Base-by-base conservation (phyloP, 2,888 invertebrate species). In the Diogma glabrata region DNA sequence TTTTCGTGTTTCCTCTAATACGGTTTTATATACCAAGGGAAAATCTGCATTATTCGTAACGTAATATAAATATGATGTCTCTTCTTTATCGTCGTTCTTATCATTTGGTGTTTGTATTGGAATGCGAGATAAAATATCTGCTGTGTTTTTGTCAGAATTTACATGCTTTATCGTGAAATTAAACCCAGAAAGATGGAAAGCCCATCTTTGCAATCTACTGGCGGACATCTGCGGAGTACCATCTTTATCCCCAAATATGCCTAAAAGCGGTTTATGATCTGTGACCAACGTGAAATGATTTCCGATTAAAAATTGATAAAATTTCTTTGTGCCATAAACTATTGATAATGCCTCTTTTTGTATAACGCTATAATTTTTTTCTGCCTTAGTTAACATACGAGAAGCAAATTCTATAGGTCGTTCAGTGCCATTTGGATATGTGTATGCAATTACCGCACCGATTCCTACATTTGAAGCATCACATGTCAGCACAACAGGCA, bases 151-250 rank as follows among this genome's bases (percentile, higher is more conserved):
- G 14, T 33, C 33, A 33, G 33, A 33, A 33, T 33, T 33, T 14
- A 33, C 16, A 46, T 53, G 46, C 14, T 53, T 40, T n/a, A n/a
- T n/a, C n/a, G n/a, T 48, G 1, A 48, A 52, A n/a, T n/a, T n/a
- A n/a, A n/a, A n/a, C n/a, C n/a, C n/a, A n/a, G n/a, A n/a, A n/a
- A n/a, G n/a, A n/a, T n/a, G n/a, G n/a, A n/a, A n/a, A n/a, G n/a
- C n/a, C n/a, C n/a, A n/a, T n/a, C n/a, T n/a, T n/a, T n/a, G n/a
- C n/a, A n/a, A n/a, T n/a, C n/a, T n/a, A n/a, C n/a, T n/a, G n/a
- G n/a, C n/a, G n/a, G n/a, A n/a, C n/a, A n/a, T n/a, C n/a, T n/a
- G n/a, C 14, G 12, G 5, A 33, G 33, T 12, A 33, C 12, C 14
- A 33, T 10, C 33, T 14, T 33, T 33, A 14, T 33, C 33, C 43